Percentiles rank a stretch among this genome's conserved stretches.
phyloP scores from a whole-genome alignment of 1,140 invertebrate genomes.

The Zophobas morio region DNA sequence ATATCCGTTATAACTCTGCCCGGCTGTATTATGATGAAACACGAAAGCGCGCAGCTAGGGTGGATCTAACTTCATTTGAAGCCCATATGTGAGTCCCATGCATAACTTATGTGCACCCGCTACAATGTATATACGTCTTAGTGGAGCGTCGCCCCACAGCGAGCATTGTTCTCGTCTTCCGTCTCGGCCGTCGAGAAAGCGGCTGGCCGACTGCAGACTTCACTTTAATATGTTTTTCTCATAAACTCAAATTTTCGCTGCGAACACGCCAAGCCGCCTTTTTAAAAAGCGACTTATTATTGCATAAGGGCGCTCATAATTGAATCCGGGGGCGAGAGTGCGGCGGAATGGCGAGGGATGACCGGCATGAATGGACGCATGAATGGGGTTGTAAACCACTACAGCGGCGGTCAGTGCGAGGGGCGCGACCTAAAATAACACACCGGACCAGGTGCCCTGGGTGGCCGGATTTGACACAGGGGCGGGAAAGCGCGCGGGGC shows the following conservation, averaged over 20 bases:
- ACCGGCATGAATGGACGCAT: constrained; percentile 28
- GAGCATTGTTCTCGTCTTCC: constrained; percentile 10
- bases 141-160: constrained; percentile 1
- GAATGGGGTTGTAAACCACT: constrained; percentile 44
- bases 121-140: constrained; percentile 44
- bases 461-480: neutral
- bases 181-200: neutral
- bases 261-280: constrained; percentile 31
- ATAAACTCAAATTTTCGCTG: constrained; percentile 49
- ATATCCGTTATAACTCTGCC: constrained; percentile 49
- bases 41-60: constrained; percentile 41
- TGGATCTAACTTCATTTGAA: constrained; percentile 57
- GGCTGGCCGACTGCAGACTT: constrained; percentile 46
- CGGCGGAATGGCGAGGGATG: neutral
- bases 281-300: constrained; percentile 46
- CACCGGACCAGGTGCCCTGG: constrained; percentile 6
- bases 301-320: constrained; percentile 13
- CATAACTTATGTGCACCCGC: constrained; percentile 56
- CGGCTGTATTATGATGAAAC: constrained; percentile 50
- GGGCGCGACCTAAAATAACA: constrained; percentile 9
- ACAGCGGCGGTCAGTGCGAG: neutral
- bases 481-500: neutral
- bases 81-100: constrained; percentile 56
- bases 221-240: constrained; percentile 51
- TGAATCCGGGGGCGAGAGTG: neutral